These are phyloP conservation scores for Zaprionus davidi DNA, from an alignment of 1,140 invertebrate species.

Conservation along the genomic window DNA sequence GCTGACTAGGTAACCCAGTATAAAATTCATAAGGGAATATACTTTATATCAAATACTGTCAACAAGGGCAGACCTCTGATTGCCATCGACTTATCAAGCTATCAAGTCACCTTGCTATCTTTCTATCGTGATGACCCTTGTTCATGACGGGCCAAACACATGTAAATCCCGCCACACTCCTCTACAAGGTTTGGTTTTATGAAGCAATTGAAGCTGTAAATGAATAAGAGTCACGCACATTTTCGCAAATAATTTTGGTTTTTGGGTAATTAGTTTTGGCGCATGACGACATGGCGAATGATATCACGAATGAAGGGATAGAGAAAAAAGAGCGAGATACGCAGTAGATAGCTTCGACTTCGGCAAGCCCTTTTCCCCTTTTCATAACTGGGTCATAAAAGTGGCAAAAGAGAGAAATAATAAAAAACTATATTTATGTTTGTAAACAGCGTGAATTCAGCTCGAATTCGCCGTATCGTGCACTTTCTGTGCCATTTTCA, in stretches of 20 bases:
- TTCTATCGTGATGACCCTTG: constrained; percentile 1
- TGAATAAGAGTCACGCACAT: constrained; percentile 55
- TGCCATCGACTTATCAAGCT: constrained; percentile 1
- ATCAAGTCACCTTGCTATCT: constrained; percentile 4
- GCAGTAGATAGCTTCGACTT: constrained; percentile 8
- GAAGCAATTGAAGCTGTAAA: constrained; percentile 40
- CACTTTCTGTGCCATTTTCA: constrained; percentile 56
- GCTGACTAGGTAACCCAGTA: not conserved
- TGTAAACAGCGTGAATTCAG: constrained; percentile 17
- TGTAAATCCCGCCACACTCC: not conserved
- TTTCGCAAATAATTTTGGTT: constrained; percentile 49
- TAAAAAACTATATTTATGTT: constrained; percentile 38
- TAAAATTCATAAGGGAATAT: not conserved
- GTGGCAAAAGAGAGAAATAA: constrained; percentile 7
- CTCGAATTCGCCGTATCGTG: constrained; percentile 23
- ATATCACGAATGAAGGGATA: constrained; percentile 57
- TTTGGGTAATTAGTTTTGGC: constrained; percentile 61
- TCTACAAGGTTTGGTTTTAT: constrained; percentile 18
- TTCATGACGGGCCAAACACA: not conserved
- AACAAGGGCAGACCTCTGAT: not conserved
- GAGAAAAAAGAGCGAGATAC: constrained; percentile 8
- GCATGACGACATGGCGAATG: constrained; percentile 47
- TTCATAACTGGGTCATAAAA: constrained; percentile 14
- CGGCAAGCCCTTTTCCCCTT: constrained; percentile 42
- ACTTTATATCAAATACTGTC: not conserved